Evolutionary conservation across 1,140 invertebrate genomes (phyloP).

Genomic region (Chelonus insularis): DNA sequence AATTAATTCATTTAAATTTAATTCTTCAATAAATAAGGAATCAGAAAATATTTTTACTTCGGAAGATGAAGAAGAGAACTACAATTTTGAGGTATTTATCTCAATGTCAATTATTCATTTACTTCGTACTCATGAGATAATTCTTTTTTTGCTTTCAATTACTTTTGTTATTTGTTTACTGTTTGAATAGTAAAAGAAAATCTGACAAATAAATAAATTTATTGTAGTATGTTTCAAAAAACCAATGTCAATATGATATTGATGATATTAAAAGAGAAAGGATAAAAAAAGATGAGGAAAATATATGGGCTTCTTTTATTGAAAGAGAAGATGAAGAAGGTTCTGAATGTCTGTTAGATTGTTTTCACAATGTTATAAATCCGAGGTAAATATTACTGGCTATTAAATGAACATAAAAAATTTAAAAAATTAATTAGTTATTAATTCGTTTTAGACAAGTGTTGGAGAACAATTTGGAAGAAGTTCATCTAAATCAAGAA

Average conservation of each 20-base stretch:
- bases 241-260: conserved; percentile 49
- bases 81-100: conserved; percentile 52
- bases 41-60: conserved; percentile 36
- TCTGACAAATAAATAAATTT: too few relatives aligned
- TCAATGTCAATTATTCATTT: too few relatives aligned
- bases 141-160: background rate
- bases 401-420: too few relatives aligned
- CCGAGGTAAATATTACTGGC: conserved; percentile 27
- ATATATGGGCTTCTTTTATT: conserved; percentile 44
- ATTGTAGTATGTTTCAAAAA: conserved; percentile 50
- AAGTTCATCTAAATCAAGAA: too few relatives aligned
- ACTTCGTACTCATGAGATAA: too few relatives aligned
- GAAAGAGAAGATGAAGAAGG: conserved; percentile 39
- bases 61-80: conserved; percentile 44
- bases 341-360: background rate
- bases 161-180: too few relatives aligned
- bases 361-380: background rate
- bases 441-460: too few relatives aligned
- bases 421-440: too few relatives aligned
- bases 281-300: conserved; percentile 44
- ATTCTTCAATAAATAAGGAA: conserved; percentile 41
- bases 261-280: conserved; percentile 47
- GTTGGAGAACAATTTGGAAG: too few relatives aligned
- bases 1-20: conserved; percentile 29
- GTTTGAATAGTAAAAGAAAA: too few relatives aligned